phyloP scores from a whole-genome alignment of 2,888 invertebrate genomes.

The Melikaiella ostensackeni region DNA sequence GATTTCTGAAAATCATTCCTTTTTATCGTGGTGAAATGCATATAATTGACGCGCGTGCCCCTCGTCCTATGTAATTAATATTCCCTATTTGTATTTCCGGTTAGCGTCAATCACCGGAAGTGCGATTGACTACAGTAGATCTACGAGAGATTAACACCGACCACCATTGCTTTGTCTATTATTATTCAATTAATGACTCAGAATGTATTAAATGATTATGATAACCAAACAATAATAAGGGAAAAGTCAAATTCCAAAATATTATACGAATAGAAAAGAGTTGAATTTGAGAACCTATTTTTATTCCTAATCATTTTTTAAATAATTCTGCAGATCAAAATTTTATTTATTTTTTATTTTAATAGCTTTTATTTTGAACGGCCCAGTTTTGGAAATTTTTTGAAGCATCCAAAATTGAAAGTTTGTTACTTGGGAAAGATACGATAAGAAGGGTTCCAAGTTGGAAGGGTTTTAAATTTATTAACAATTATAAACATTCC shows the following conservation, averaged over 20 bases:
- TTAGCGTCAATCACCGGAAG: constrained; percentile 62
- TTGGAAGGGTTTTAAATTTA: too few species aligned
- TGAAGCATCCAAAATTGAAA: too few species aligned
- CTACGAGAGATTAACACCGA: constrained; percentile 29
- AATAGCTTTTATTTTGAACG: too few species aligned
- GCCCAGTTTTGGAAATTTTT: too few species aligned
- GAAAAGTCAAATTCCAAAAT: neutral
- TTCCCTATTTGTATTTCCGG: constrained; percentile 67
- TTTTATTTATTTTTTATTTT: too few species aligned
- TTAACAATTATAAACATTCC: too few species aligned
- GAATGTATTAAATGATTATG: neutral
- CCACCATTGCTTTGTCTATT: constrained; percentile 41
- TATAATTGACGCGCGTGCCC: constrained; percentile 56
- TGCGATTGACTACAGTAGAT: constrained; percentile 42
- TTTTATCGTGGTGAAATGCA: constrained; percentile 52
- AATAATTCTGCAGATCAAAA: too few species aligned
- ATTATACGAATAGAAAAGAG: neutral
- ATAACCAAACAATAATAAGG: constrained; percentile 34
- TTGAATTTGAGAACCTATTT: too few species aligned
- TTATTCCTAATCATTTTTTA: too few species aligned
- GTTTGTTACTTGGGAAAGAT: too few species aligned
- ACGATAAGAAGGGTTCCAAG: too few species aligned
- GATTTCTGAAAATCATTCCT: constrained; percentile 36
- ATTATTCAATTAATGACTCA: constrained; percentile 27
- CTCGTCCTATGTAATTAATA: constrained; percentile 65